Percentiles rank a stretch among this genome's conserved stretches.
phyloP scores from a whole-genome alignment of 2,888 invertebrate species.

The Aethes cnicana region DNA sequence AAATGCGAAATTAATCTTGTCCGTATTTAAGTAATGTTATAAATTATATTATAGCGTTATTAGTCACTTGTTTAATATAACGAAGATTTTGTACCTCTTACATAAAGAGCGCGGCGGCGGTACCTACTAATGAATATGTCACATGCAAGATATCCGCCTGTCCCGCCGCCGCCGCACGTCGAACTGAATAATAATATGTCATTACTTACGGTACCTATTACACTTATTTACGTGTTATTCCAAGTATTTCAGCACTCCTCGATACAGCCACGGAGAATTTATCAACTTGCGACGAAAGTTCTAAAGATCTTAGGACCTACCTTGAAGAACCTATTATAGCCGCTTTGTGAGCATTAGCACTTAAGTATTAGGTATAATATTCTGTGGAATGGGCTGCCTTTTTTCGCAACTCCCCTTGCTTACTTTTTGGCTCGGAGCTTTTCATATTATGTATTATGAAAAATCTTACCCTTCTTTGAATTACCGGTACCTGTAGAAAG shows the following conservation, averaged over 20 bases:
- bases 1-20: no score
- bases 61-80: background rate
- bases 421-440: background rate
- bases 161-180: background rate
- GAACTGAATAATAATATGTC: background rate
- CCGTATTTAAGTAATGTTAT: no score
- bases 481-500: conserved; percentile 16
- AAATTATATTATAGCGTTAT: background rate
- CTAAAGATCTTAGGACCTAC: background rate
- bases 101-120: background rate
- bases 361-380: no score
- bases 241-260: no score
- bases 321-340: no score
- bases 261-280: background rate
- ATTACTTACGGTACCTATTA: background rate
- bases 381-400: no score
- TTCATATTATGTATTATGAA: background rate
- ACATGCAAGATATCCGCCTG: background rate
- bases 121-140: conserved; percentile 7
- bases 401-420: background rate
- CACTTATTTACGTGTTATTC: no score
- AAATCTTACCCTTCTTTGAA: conserved; percentile 6
- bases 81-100: conserved; percentile 3
- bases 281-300: background rate
- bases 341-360: no score